These are phyloP conservation scores for Caradrina clavipalpis DNA, from an alignment of 2,888 invertebrate genomes.

Conservation along the genomic window DNA sequence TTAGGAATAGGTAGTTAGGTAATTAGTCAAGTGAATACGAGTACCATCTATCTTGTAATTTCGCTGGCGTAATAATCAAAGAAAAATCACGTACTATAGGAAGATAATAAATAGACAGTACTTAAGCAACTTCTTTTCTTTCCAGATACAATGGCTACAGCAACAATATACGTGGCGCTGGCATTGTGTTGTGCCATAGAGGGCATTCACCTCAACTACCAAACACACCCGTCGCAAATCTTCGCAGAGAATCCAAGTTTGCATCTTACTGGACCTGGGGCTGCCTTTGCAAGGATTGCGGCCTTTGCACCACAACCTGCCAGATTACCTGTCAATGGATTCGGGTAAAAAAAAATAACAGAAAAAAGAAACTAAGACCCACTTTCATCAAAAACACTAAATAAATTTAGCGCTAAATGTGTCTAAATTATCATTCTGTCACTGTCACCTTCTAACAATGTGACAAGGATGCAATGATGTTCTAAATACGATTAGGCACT, in stretches of 20 bases:
- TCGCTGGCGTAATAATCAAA: slow-evolving; percentile 6
- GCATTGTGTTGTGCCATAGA: slow-evolving; percentile 66
- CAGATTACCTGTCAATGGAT: slow-evolving; percentile 79
- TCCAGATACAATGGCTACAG: slow-evolving; percentile 73
- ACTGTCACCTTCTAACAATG: too few species aligned
- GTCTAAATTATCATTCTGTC: too few species aligned
- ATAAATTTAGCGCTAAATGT: too few species aligned
- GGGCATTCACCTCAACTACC: slow-evolving; percentile 60
- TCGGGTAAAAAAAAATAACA: slow-evolving; percentile 68
- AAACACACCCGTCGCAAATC: slow-evolving; percentile 54
- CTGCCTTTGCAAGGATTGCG: slow-evolving; percentile 64
- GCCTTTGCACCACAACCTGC: slow-evolving; percentile 66
- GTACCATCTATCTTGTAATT: neutral
- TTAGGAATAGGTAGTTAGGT: too few species aligned
- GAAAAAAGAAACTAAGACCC: neutral
- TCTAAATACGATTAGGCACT: too few species aligned
- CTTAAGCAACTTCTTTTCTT: slow-evolving; percentile 58
- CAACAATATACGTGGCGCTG: slow-evolving; percentile 61
- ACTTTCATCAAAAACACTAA: too few species aligned
- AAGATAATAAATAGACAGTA: slow-evolving; percentile 5
- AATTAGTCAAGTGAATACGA: too few species aligned
- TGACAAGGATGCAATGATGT: too few species aligned
- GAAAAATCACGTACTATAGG: neutral
- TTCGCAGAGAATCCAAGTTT: slow-evolving; percentile 59
- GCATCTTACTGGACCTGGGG: slow-evolving; percentile 62